Percentiles rank a stretch among this genome's conserved stretches.
phyloP scores from a whole-genome alignment of 2,113 vertebrate species.

The Campylomormyrus numenius region DNA sequence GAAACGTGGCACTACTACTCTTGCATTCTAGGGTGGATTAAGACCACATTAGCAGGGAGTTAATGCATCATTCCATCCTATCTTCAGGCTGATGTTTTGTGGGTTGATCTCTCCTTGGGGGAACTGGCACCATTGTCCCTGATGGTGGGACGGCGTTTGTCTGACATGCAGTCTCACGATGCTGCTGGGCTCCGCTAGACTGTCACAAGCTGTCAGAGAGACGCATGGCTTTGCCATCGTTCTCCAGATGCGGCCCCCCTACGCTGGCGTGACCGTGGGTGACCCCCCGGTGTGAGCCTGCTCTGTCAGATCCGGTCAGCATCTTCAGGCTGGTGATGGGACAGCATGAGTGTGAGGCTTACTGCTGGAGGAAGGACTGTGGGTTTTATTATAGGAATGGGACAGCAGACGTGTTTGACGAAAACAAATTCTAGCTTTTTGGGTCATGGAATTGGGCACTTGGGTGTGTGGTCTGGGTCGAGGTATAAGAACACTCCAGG shows the following conservation, averaged over 20 bases:
- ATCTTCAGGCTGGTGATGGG: background rate
- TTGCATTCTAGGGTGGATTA: background rate
- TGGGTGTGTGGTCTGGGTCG: background rate
- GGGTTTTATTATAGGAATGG: background rate
- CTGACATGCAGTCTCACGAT: background rate
- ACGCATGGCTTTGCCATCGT: background rate
- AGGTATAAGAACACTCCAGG: background rate
- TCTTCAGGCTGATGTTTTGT: background rate
- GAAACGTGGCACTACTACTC: background rate
- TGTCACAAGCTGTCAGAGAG: background rate
- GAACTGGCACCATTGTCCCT: background rate
- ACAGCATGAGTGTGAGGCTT: background rate
- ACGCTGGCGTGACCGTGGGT: background rate
- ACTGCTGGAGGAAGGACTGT: background rate
- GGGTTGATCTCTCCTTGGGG: background rate
- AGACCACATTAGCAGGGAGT: background rate
- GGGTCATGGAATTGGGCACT: background rate
- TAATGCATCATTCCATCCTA: background rate
- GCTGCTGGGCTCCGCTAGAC: background rate
- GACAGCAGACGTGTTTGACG: background rate
- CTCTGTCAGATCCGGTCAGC: background rate
- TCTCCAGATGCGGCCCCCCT: background rate
- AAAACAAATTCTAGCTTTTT: background rate
- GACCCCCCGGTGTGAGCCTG: background rate
- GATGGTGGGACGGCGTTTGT: background rate